phyloP scores from a whole-genome alignment of 1,140 invertebrate genomes.

The Cydia pomonella region DNA sequence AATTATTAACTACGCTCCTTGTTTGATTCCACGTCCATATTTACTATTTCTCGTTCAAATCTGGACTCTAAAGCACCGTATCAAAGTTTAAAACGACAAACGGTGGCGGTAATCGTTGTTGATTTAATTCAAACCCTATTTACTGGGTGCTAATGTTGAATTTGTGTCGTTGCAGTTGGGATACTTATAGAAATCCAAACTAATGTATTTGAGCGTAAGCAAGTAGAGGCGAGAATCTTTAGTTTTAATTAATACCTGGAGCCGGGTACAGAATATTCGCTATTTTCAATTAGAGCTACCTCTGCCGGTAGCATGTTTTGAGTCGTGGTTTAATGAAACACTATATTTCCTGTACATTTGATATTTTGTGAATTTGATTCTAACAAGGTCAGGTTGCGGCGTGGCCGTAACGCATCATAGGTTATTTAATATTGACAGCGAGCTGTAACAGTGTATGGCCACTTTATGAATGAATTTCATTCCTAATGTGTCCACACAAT shows the following conservation, averaged over 20 bases:
- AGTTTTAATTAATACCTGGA: conserved; percentile 75
- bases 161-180: conserved; percentile 58
- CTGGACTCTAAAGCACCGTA: conserved; percentile 55
- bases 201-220: conserved; percentile 63
- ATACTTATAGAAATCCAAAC: conserved; percentile 64
- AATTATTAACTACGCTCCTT: conserved; percentile 80
- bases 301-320: conserved; percentile 72
- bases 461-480: too few species aligned
- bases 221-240: conserved; percentile 71
- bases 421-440: background rate
- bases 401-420: background rate
- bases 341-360: conserved; percentile 60
- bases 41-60: conserved; percentile 56
- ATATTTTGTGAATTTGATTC: conserved; percentile 49
- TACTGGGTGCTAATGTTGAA: conserved; percentile 59
- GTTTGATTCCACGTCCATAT: conserved; percentile 75
- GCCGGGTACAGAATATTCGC: conserved; percentile 63
- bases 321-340: conserved; percentile 68
- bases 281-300: conserved; percentile 70
- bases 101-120: conserved; percentile 35
- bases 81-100: conserved; percentile 60
- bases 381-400: conserved; percentile 53
- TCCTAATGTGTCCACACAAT: too few species aligned
- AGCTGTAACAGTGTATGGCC: too few species aligned
- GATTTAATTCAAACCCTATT: conserved; percentile 68